phyloP scores from a whole-genome alignment of 1,140 invertebrate species.

The Drosophila funebris region DNA sequence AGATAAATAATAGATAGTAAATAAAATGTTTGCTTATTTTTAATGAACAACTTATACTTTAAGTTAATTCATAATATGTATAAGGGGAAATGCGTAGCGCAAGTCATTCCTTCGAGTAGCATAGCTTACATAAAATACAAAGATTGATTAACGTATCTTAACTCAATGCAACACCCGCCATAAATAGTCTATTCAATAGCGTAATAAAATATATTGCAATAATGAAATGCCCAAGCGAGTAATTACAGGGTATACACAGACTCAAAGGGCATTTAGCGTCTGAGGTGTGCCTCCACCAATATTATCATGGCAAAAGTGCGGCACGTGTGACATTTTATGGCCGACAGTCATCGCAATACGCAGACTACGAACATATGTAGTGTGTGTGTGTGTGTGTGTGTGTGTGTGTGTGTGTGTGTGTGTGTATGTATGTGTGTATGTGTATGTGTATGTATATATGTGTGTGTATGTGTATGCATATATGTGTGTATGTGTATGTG shows the following conservation, averaged over 20 bases:
- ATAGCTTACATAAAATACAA: too few relatives aligned
- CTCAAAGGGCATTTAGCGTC: neutral
- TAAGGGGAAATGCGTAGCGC: too few relatives aligned
- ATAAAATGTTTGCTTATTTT: too few relatives aligned
- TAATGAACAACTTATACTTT: too few relatives aligned
- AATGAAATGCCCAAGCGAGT: neutral
- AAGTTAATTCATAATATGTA: too few relatives aligned
- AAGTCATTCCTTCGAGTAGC: too few relatives aligned
- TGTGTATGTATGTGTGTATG: neutral
- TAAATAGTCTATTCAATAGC: neutral
- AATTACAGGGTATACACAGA: constrained; percentile 5
- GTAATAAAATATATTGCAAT: neutral
- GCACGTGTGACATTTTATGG: constrained; percentile 61
- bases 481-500: neutral
- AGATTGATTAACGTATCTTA: neutral
- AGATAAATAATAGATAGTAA: neutral
- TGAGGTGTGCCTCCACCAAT: neutral
- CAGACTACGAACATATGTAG: neutral
- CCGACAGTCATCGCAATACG: constrained; percentile 21
- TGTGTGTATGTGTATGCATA: neutral
- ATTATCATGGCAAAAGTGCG: constrained; percentile 41
- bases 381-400: neutral
- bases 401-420: neutral
- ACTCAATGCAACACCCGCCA: neutral
- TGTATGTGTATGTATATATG: neutral